Percentiles rank a stretch among this genome's conserved stretches.
These are phyloP conservation scores for Ianthella basta DNA, from an alignment of 37 sponge, comb jelly and placozoan species.

Conservation along the genomic window DNA sequence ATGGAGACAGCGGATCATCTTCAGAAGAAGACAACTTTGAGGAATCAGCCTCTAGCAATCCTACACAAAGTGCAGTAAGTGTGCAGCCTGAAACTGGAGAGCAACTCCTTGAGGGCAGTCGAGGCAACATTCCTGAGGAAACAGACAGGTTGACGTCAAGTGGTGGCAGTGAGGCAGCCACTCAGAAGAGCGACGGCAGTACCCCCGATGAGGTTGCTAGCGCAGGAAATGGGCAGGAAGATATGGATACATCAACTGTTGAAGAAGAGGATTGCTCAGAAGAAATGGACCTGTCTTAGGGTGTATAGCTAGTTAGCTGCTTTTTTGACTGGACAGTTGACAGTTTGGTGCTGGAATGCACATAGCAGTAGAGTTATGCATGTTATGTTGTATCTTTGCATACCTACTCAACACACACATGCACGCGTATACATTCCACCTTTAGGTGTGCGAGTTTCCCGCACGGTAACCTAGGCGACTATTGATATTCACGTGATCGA, in stretches of 20 bases:
- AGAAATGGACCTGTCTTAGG: slow-evolving; percentile 13
- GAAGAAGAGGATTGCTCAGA: neutral
- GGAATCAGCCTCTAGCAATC: neutral
- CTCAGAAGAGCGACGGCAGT: too few species aligned
- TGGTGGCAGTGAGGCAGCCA: too few species aligned
- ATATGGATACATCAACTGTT: slow-evolving; percentile 4
- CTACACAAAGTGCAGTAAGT: neutral
- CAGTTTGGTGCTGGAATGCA: too few species aligned
- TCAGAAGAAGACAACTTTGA: neutral
- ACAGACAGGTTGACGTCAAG: too few species aligned
- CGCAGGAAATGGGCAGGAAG: neutral
- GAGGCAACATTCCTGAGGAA: too few species aligned
- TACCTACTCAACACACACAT: too few species aligned
- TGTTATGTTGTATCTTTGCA: too few species aligned
- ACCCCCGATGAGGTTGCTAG: too few species aligned
- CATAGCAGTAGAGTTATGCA: too few species aligned
- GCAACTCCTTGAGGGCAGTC: neutral
- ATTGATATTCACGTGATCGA: slow-evolving; percentile 4
- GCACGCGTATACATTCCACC: too few species aligned
- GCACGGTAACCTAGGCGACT: neutral
- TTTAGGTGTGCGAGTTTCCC: neutral
- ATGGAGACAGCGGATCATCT: neutral
- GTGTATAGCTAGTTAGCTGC: neutral
- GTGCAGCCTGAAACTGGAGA: slow-evolving; percentile 22
- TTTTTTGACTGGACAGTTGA: too few species aligned